These are phyloP conservation scores for Chrysopilus asiliformis DNA, from an alignment of 2,888 invertebrate species.

Conservation along the genomic window DNA sequence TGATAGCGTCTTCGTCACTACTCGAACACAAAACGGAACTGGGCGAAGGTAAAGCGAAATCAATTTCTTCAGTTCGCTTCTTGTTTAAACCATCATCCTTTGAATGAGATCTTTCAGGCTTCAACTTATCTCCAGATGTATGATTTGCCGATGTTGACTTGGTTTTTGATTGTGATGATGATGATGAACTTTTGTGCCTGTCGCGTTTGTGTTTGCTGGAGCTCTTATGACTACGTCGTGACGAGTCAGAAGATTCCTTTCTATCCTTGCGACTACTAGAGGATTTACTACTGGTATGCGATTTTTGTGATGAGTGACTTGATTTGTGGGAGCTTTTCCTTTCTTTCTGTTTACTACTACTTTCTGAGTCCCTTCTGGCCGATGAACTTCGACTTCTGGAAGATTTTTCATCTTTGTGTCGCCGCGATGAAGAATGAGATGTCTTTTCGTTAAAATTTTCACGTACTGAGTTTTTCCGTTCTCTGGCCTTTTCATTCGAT, in stretches of 20 bases:
- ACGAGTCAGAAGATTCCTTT: neutral
- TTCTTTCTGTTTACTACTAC: too few relatives aligned
- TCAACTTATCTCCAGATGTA: constrained; percentile 1
- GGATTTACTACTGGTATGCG: neutral
- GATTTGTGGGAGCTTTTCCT: neutral
- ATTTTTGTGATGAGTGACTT: too few relatives aligned
- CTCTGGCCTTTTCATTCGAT: neutral
- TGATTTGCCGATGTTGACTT: constrained; percentile 4
- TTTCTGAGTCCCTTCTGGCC: neutral
- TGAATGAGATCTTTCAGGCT: neutral
- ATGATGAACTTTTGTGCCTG: constrained; percentile 3
- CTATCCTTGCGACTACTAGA: neutral
- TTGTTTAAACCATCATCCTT: constrained; percentile 17
- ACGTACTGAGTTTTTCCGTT: neutral
- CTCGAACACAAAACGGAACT: constrained; percentile 19
- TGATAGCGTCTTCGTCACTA: constrained; percentile 52
- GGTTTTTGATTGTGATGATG: constrained; percentile 8
- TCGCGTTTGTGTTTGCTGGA: constrained; percentile 4
- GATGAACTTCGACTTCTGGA: neutral
- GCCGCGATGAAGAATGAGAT: too few relatives aligned
- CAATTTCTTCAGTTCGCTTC: constrained; percentile 24
- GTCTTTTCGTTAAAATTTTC: neutral
- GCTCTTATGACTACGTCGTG: constrained; percentile 2
- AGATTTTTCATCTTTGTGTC: neutral
- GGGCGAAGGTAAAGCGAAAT: constrained; percentile 19